Evolutionary conservation across 2,797 vertebrate genomes (phyloP), one percentile per base, ranked within the genome.

Genomic region (Melopsittacus undulatus): DNA sequence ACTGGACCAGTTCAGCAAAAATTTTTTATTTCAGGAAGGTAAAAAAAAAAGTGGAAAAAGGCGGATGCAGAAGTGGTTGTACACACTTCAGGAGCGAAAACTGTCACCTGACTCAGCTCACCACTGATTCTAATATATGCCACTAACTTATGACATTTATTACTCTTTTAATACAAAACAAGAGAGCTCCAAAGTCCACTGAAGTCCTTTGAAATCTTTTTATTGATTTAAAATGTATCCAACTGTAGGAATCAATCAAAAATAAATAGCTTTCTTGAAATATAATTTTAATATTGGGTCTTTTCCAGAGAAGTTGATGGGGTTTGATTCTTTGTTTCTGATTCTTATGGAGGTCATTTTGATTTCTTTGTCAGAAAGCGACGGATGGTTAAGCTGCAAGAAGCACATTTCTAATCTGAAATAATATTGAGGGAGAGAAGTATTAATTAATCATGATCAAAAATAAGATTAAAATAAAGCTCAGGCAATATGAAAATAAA

Each of bases 401-500:
- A 87, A 87, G 27, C n/a, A 56, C 18, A 51, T 85, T 83, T 94
- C 52, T 94, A 92, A 89, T 85, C 74, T 48, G 46, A 94, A 77
- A 72, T 74, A 74, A 86, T 82, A 67, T 76, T 85, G 48, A 69
- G 61, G 61, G 90, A 95, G 42, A 92, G 34, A 94, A 80, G 13
- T 45, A 80, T 84, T 96, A 96, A 95, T 91, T 95, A 93, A 94
- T 89, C 42, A 87, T 40, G 85, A 68, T 94, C 56, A 90, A 96
- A 85, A 87, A 87, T 9, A 22, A 92, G 64, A 70, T 87, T 95
- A 79, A 94, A 95, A 89, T 78, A 81, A 96, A 94, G 48, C 74
- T 93, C 79, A 77, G 66, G 68, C 56, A 93, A 86, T 94, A 84
- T 64, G 78, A 88, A 94, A 87, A 91, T 82, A 62, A 80, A 90